A percentile compares a stretch with the other conserved stretches of the same genome.
These are phyloP conservation scores for Symphodus melops DNA, from an alignment of 2,113 vertebrate species.

Conservation along the genomic window DNA sequence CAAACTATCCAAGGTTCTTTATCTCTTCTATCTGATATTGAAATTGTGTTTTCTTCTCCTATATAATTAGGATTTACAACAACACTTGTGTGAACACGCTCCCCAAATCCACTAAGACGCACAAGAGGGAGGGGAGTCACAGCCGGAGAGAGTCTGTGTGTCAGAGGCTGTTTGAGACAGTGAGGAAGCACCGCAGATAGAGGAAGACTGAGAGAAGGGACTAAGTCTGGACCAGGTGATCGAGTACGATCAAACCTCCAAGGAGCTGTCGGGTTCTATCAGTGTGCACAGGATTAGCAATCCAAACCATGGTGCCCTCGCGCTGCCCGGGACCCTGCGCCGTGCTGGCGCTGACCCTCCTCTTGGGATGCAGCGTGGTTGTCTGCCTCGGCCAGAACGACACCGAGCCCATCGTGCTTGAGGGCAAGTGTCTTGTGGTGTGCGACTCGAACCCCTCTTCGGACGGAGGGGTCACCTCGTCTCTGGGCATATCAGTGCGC, in stretches of 20 bases:
- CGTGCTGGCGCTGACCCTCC: slow-evolving; percentile 86
- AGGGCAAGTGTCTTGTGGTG: slow-evolving; percentile 97
- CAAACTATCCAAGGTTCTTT: neutral
- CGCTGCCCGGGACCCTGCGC: slow-evolving; percentile 82
- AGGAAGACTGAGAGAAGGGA: slow-evolving; percentile 75
- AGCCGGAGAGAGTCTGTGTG: slow-evolving; percentile 69
- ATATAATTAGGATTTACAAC: slow-evolving; percentile 75
- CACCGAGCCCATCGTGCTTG: slow-evolving; percentile 97
- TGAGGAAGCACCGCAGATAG: slow-evolving; percentile 66
- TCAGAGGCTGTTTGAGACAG: slow-evolving; percentile 76
- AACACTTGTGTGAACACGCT: slow-evolving; percentile 72
- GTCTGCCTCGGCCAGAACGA: slow-evolving; percentile 92
- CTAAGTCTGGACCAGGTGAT: slow-evolving; percentile 84
- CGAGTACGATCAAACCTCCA: slow-evolving; percentile 83
- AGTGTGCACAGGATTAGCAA: slow-evolving; percentile 81
- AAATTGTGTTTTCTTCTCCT: slow-evolving; percentile 40
- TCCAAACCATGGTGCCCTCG: slow-evolving; percentile 83
- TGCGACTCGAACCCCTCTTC: slow-evolving; percentile 98
- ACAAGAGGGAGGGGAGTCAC: slow-evolving; percentile 74
- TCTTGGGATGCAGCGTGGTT: slow-evolving; percentile 85
- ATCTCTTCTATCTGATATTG: slow-evolving; percentile 12
- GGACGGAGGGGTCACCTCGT: slow-evolving; percentile 95
- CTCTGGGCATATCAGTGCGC: slow-evolving; percentile 96
- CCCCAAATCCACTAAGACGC: slow-evolving; percentile 75
- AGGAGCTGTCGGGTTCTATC: slow-evolving; percentile 81